Evolutionary conservation across 2,113 vertebrate species (phyloP).

Genomic region (Lepidothrix coronata): DNA sequence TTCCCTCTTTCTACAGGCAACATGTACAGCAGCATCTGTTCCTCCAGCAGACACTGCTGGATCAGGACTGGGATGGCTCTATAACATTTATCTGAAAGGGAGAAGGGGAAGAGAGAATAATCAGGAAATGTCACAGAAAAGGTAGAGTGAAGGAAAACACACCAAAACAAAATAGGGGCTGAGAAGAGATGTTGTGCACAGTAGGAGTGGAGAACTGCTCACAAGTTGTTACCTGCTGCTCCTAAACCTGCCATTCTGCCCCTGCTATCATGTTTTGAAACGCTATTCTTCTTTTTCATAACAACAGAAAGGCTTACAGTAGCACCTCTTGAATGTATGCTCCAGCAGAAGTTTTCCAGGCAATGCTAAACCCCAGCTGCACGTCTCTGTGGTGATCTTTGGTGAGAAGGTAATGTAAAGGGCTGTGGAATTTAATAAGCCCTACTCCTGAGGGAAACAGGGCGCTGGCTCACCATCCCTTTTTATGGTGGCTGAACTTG

Average conservation of each 20-base stretch:
- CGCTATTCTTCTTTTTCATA: not conserved
- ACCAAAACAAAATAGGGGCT: not conserved
- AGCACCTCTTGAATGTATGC: not conserved
- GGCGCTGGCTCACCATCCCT: not conserved
- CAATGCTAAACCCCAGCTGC: conserved; percentile 8
- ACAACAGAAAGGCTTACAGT: not conserved
- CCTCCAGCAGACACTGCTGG: not conserved
- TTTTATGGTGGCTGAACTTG: not conserved
- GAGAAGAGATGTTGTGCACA: not conserved
- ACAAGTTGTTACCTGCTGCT: not conserved
- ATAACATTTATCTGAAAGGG: not conserved
- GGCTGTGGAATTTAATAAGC: not conserved
- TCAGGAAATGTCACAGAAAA: not conserved
- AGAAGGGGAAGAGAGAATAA: not conserved
- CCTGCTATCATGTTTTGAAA: not conserved
- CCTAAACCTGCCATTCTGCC: conserved; percentile 16
- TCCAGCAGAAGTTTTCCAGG: not conserved
- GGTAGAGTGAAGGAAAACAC: not conserved
- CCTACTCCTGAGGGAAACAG: not conserved
- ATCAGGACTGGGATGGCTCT: not conserved
- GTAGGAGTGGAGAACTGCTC: not conserved
- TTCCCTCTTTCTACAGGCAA: not conserved
- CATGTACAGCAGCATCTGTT: not conserved
- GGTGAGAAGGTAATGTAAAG: not conserved
- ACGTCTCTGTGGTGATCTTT: not conserved